Base-by-base conservation (phyloP, 1,140 invertebrate species). In the honey bee (Apis mellifera) region DNA sequence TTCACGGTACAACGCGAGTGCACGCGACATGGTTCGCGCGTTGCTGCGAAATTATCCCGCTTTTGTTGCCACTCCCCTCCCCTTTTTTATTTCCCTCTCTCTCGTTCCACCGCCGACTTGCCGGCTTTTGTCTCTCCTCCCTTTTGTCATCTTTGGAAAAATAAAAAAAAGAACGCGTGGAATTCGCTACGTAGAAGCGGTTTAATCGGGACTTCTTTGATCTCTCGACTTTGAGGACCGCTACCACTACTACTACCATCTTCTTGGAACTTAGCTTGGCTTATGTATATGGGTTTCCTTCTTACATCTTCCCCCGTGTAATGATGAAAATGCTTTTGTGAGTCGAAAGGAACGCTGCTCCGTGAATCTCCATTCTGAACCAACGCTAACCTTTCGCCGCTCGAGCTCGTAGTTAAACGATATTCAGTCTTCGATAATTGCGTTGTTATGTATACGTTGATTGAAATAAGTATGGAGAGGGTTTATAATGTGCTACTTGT, bases 31-130 rank as follows among this genome's bases (percentile, higher is more conserved):
- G 71, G 60, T 75, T 81, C 78, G 13, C 71, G 23, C 62, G 9
- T 15, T 23, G 48, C 77, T n/a, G 50, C n/a, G 48, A 81, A 81
- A 81, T 81, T 81, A 65, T 59, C 72, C 52, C 60, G 32, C 23
- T 73, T 74, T 55, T 48, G n/a, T 23, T 13, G 72, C 26, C 48
- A 17, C 52, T 17, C 26, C 48, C 8, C 1, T 50, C 15, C 48
- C 17, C 11, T 13, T 11, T 26, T 9, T 13, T 64, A 65, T 52
- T 21, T 17, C 23, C 48, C 12, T 4, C 32, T 0, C 21, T 15
- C 19, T 48, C 12, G 54, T 57, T 57, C 32, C 19, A 23, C 52
- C 32, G 70, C 32, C 21, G 71, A 73, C 71, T 73, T 73, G 19
- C 62, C 2, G 17, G 26, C 62, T 64, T 64, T 64, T 66, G 64